phyloP scores from a whole-genome alignment of 2,888 invertebrate species.

The Aphodius sticticus region DNA sequence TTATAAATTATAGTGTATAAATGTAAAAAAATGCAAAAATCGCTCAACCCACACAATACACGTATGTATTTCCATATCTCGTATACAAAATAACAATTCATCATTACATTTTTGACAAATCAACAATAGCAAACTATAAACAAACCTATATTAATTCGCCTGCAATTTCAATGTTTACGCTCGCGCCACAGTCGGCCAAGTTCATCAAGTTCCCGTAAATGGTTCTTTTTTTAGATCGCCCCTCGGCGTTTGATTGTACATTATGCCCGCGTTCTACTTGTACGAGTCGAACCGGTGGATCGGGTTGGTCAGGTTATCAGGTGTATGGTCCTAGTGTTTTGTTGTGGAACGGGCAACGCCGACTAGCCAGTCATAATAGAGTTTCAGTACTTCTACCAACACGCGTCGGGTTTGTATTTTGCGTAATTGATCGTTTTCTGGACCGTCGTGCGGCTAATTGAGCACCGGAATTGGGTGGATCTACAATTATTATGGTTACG shows the following conservation, averaged over 20 bases:
- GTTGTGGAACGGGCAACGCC: background rate
- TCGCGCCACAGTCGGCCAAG: background rate
- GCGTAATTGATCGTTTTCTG: background rate
- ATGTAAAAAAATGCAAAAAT: too few relatives aligned
- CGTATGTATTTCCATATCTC: too few relatives aligned
- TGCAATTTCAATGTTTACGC: background rate
- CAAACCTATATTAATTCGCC: background rate
- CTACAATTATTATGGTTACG: constrained; percentile 4
- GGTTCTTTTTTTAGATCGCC: constrained; percentile 4
- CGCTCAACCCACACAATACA: too few relatives aligned
- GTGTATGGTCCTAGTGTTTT: background rate
- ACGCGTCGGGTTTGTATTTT: background rate
- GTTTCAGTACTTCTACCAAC: background rate
- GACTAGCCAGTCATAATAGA: background rate
- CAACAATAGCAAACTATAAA: too few relatives aligned
- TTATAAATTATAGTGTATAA: too few relatives aligned
- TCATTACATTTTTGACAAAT: too few relatives aligned
- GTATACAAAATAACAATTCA: too few relatives aligned
- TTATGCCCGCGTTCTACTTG: background rate
- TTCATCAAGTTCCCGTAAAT: constrained; percentile 4
- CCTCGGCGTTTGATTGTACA: background rate
- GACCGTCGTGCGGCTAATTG: background rate
- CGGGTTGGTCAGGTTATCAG: background rate
- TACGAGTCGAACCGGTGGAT: background rate
- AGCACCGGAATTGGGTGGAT: background rate